A percentile compares a stretch with the other conserved stretches of the same genome.
Conservation (phyloP, 2,797 vertebrate species). For the Triplophysa bombifrons region DNA sequence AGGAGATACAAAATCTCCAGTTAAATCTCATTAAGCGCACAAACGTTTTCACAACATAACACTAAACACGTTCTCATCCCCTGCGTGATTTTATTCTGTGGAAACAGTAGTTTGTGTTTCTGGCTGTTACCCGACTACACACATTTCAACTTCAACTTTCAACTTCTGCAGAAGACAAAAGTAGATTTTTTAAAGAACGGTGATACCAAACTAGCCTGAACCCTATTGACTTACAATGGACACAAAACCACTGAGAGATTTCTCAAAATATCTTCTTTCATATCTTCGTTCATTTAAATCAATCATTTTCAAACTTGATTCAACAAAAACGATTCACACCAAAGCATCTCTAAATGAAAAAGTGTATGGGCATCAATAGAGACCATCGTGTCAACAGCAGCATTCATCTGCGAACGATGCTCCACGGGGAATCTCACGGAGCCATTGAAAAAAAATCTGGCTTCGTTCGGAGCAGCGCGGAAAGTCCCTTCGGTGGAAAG, state of each 20-base stretch:
- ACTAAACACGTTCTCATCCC: background rate
- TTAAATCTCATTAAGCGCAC: background rate
- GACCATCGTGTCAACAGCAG: slow-evolving; percentile 21
- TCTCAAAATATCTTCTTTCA: no score
- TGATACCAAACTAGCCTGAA: background rate
- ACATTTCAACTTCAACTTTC: background rate
- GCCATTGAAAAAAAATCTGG: slow-evolving; percentile 27
- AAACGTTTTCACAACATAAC: background rate
- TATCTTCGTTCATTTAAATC: no score
- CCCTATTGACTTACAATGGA: no score
- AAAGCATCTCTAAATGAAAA: slow-evolving; percentile 4
- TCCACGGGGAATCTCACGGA: slow-evolving; percentile 27
- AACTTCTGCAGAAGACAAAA: background rate
- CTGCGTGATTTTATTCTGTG: background rate
- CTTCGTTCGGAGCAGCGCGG: slow-evolving; percentile 38
- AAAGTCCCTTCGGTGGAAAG: slow-evolving; percentile 63
- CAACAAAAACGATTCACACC: background rate
- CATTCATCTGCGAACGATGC: slow-evolving; percentile 19
- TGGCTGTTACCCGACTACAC: background rate
- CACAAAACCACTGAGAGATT: no score
- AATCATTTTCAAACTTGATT: background rate
- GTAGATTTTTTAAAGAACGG: background rate
- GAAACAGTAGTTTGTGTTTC: background rate
- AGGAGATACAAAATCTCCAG: background rate
- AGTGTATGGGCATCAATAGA: background rate